Evolutionary conservation across 2,888 invertebrate species (phyloP), one percentile per base, ranked within the genome.

Genomic region (Prenolepis imparis): DNA sequence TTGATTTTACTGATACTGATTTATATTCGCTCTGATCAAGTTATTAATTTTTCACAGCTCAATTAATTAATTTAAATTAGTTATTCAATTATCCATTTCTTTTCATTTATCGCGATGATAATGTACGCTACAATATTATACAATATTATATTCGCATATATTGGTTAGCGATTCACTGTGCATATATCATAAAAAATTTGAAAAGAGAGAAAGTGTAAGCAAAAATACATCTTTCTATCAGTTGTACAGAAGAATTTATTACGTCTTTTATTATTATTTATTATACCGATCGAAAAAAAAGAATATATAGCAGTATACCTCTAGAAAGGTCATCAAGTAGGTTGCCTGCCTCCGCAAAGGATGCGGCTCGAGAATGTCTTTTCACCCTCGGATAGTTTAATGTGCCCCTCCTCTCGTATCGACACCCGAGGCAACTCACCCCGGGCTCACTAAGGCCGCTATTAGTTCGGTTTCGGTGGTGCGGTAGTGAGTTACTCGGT

Each of bases 381-480:
- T 82, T 80, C 83, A 83, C 84, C 63, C 67, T 83, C 77, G 80
- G 81, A 82, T 80, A 88, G 83, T 88, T 83, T 77, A 84, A 81
- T 75, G 63, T 86, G 52, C 73, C 61, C 70, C 73, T 48, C 81
- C 63, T 80, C 68, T 66, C 84, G 80, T 73, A 84, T 66, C 80
- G 85, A 83, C 87, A 88, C 80, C 85, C 84, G 84, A 77, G 85
- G 89, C 90, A 88, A 92, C 90, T 93, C 90, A 92, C 91, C 92
- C 93, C 90, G 90, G 86, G 87, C 91, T 85, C 87, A 90, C 90
- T 90, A 85, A 88, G 90, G 90, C 90, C 86, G 92, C 92, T 93
- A 93, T 93, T 93, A 94, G 93, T 93, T 92, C 90, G 90, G 89
- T 92, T 93, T 91, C 88, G 93, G 92, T 93, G 93, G 92, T 92